Conservation (phyloP, 53 echinoderm and acorn worm species). For the Luidia sarsii region DNA sequence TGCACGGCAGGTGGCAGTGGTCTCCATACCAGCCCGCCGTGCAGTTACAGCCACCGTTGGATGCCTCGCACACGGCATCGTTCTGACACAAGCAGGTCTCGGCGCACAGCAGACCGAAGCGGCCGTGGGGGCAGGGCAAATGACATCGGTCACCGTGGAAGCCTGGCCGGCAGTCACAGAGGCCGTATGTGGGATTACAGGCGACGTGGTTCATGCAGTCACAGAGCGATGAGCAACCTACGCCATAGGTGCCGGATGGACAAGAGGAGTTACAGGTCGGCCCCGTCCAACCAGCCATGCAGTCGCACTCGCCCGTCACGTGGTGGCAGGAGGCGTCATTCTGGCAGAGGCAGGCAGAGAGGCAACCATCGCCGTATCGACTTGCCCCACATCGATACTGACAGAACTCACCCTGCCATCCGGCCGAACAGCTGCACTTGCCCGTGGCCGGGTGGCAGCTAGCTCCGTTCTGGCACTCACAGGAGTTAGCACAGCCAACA, state of each 20-base stretch:
- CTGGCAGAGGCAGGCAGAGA: conserved; percentile 52
- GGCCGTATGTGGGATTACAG: conserved; percentile 39
- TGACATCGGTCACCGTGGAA: conserved; percentile 40
- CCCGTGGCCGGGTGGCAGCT: conserved; percentile 55
- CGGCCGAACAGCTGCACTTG: conserved; percentile 59
- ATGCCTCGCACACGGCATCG: conserved; percentile 46
- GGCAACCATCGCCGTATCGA: conserved; percentile 61
- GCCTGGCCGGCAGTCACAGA: conserved; percentile 56
- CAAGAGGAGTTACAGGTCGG: conserved; percentile 57
- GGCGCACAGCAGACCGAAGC: conserved; percentile 57
- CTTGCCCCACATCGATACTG: conserved; percentile 54
- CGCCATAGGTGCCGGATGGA: conserved; percentile 20
- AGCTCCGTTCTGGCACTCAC: conserved; percentile 62
- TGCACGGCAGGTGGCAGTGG: conserved; percentile 56
- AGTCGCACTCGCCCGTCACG: conserved; percentile 68
- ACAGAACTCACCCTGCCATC: conserved; percentile 72
- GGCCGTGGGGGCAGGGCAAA: conserved; percentile 24
- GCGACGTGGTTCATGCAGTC: conserved; percentile 7
- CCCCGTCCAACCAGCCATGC: conserved; percentile 76
- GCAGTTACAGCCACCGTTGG: conserved; percentile 62
- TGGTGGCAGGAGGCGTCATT: conserved; percentile 73
- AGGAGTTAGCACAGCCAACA: conserved; percentile 43
- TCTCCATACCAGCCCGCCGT: conserved; percentile 69
- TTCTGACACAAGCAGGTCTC: conserved; percentile 65
- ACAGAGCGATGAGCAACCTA: background rate